A percentile compares a stretch with the other conserved stretches of the same genome.
phyloP scores from a whole-genome alignment of 1,140 invertebrate genomes.

The Dolichoris vasculosae region DNA sequence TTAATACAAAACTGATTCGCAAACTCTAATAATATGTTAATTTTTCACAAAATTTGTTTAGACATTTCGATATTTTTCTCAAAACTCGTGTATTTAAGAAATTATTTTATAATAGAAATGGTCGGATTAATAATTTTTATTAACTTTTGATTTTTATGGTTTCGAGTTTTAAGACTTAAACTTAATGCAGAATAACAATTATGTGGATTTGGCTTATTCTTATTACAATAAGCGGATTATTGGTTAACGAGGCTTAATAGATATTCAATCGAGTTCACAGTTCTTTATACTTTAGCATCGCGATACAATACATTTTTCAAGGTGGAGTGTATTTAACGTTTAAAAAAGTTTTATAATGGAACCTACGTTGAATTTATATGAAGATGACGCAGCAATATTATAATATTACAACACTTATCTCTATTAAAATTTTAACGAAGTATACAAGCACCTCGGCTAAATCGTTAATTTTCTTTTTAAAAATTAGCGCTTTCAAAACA shows the following conservation, averaged over 20 bases:
- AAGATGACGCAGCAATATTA: constrained; percentile 18
- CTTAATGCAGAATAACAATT: not conserved
- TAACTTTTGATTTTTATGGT: not conserved
- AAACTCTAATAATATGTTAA: not conserved
- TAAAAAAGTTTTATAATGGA: not conserved
- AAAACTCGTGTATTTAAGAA: not conserved
- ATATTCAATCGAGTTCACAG: not conserved
- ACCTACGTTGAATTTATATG: not conserved
- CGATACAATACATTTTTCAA: not conserved
- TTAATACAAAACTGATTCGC: not conserved
- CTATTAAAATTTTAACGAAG: not conserved
- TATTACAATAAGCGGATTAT: not conserved
- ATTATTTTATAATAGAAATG: not conserved
- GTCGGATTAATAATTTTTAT: not conserved
- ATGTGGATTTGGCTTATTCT: not conserved
- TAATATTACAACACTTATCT: constrained; percentile 16
- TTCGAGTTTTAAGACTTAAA: not conserved
- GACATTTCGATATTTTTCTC: not conserved
- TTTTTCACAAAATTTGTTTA: not conserved
- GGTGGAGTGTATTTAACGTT: not conserved
- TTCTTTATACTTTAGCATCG: not conserved
- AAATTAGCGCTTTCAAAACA: not conserved
- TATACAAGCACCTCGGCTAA: not conserved
- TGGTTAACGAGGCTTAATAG: not conserved
- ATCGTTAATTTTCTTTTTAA: not conserved